A percentile compares a stretch with the other conserved stretches of the same genome.
These are phyloP conservation scores for Porites australiensis DNA, from an alignment of 64 coral and sea anemone genomes.

Conservation along the genomic window DNA sequence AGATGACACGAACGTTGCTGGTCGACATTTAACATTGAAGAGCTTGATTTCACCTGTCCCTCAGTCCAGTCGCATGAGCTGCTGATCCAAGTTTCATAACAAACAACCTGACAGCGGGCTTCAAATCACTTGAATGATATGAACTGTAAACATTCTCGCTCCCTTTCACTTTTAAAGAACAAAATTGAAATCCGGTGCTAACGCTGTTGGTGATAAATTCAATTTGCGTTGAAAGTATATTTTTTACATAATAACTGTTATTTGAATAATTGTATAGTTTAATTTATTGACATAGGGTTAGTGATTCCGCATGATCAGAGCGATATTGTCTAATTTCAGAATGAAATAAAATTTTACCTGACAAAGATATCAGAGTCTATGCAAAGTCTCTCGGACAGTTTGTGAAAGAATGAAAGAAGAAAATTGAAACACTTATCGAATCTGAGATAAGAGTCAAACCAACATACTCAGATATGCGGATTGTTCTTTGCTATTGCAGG, in stretches of 20 bases:
- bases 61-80: background rate
- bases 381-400: background rate
- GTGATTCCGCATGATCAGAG: no score
- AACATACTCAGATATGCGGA: no score
- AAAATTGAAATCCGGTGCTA: constrained; percentile 22
- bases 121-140: background rate
- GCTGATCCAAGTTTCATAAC: background rate
- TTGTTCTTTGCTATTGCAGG: no score
- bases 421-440: no score
- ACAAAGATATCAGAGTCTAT: background rate
- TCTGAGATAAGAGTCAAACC: no score
- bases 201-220: background rate
- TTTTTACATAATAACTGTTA: background rate
- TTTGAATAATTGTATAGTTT: no score
- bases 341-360: background rate
- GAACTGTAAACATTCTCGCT: background rate
- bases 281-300: background rate
- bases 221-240: background rate
- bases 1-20: no score
- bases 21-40: background rate
- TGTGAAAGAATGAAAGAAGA: no score
- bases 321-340: background rate
- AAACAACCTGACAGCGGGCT: background rate
- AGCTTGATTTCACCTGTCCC: background rate
- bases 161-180: background rate